phyloP scores from a whole-genome alignment of 2,113 vertebrate species.

The Megalops atlanticus region DNA sequence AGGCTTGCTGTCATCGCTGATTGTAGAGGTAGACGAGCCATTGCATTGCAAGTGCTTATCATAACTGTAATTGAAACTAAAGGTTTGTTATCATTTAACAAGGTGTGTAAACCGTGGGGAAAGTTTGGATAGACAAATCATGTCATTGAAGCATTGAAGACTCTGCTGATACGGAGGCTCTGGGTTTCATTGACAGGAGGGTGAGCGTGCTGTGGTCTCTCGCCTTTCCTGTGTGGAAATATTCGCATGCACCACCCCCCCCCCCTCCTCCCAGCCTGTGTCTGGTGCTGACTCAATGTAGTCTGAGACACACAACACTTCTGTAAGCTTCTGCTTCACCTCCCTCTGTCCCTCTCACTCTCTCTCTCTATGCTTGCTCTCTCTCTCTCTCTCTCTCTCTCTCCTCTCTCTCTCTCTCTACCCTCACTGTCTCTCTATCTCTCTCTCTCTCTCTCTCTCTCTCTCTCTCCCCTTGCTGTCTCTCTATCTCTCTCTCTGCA shows the following conservation, averaged over 20 bases:
- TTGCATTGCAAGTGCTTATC: background rate
- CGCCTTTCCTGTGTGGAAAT: slow-evolving; percentile 27
- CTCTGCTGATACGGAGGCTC: slow-evolving; percentile 2
- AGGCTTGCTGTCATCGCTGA: too few species aligned
- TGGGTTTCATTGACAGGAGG: slow-evolving; percentile 21
- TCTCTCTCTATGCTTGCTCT: background rate
- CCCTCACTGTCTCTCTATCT: too few species aligned
- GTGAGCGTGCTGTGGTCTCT: slow-evolving; percentile 18
- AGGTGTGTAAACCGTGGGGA: background rate
- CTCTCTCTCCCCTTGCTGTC: background rate
- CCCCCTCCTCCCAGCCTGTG: slow-evolving; percentile 3
- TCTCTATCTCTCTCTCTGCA: background rate
- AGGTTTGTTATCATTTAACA: background rate
- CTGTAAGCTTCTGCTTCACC: too few species aligned
- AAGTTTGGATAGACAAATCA: background rate
- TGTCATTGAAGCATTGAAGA: background rate
- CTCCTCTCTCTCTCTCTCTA: too few species aligned
- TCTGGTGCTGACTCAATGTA: slow-evolving; percentile 12
- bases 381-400: too few species aligned
- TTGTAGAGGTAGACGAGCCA: background rate
- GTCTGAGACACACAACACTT: slow-evolving; percentile 19
- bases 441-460: background rate
- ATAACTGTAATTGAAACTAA: background rate
- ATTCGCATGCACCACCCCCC: slow-evolving; percentile 4
- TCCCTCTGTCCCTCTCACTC: too few species aligned